Evolutionary conservation across 2,797 vertebrate genomes (phyloP).

Genomic region (Semaprochilodus insignis): DNA sequence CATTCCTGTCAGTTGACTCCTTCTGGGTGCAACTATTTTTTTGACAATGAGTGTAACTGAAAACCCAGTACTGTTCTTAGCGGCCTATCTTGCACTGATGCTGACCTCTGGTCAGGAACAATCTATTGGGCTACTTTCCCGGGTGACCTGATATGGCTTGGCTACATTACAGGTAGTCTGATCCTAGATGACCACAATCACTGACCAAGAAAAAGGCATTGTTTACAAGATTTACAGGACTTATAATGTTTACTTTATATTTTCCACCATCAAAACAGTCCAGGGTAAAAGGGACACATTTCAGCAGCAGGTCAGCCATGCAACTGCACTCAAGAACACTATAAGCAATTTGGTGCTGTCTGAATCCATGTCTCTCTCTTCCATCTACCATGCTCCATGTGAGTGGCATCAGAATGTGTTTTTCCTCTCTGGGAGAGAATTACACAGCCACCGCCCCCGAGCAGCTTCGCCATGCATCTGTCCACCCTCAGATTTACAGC

Average conservation of each 20-base stretch:
- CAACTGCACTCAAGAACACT: neutral
- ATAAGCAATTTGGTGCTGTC: neutral
- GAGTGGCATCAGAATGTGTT: neutral
- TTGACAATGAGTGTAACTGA: no score
- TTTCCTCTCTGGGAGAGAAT: neutral
- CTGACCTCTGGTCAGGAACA: no score
- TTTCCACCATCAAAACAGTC: neutral
- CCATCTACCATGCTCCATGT: neutral
- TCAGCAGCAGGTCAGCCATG: neutral
- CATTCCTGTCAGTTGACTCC: no score
- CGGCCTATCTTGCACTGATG: no score
- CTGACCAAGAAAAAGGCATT: neutral
- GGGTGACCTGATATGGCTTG: no score
- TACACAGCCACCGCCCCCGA: constrained; percentile 21
- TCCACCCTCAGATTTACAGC: constrained; percentile 65
- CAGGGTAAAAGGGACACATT: neutral
- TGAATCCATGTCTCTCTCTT: neutral
- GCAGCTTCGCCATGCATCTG: constrained; percentile 63
- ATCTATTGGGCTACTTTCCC: no score
- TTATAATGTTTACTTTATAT: neutral
- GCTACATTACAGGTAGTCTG: no score
- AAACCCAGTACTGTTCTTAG: no score
- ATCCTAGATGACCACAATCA: neutral
- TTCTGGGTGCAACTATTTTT: no score
- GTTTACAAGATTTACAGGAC: neutral